A percentile compares a stretch with the other conserved stretches of the same genome.
Evolutionary conservation across 2,797 vertebrate genomes (phyloP).

Genomic region (Chelonia mydas): DNA sequence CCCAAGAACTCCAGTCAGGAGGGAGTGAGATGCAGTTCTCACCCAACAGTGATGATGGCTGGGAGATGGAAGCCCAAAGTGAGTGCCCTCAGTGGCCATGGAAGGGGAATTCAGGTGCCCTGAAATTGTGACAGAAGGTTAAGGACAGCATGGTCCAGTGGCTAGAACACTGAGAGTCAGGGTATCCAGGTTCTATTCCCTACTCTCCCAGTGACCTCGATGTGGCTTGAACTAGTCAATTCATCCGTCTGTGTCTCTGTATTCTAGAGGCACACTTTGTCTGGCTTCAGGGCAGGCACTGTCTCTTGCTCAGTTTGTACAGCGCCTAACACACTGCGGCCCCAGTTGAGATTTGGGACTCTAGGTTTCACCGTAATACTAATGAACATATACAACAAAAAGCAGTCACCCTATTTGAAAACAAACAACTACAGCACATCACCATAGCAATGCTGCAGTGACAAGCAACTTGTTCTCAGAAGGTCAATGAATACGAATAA

Average conservation of each 20-base stretch:
- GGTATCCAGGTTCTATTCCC: neutral
- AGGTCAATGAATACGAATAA: slow-evolving; percentile 55
- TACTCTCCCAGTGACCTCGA: neutral
- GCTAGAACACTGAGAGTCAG: neutral
- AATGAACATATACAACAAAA: slow-evolving; percentile 40
- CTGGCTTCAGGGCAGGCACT: neutral
- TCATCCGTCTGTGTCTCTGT: accelerated
- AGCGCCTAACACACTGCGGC: neutral
- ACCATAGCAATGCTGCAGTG: neutral
- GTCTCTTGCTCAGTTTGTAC: neutral
- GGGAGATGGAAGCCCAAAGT: neutral
- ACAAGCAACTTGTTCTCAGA: neutral
- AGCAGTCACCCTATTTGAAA: neutral
- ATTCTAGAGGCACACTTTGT: neutral
- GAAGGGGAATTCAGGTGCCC: too few relatives aligned
- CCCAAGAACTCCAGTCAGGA: neutral
- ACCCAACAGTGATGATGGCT: neutral
- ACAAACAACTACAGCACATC: neutral
- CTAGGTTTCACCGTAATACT: neutral
- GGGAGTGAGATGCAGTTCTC: neutral
- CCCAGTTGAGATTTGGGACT: neutral
- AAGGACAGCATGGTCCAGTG: neutral
- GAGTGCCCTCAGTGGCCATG: neutral
- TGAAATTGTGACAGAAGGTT: neutral
- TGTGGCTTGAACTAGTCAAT: neutral